Conservation (phyloP, 1,140 invertebrate species). For the Eciton burchellii region DNA sequence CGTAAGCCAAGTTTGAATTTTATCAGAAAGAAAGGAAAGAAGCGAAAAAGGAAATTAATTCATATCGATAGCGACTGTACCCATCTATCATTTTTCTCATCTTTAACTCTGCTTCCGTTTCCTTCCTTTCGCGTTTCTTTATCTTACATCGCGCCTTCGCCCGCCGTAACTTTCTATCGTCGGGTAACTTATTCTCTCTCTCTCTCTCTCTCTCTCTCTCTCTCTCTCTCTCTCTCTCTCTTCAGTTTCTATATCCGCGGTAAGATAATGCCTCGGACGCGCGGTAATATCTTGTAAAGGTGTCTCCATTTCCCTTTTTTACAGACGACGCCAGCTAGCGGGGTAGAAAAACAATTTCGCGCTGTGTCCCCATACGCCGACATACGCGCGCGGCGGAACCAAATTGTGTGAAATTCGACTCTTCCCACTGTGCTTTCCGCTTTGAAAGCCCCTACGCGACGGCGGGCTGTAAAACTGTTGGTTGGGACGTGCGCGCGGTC, state of each 20-base stretch:
- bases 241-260: slow-evolving; percentile 5
- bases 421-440: slow-evolving; percentile 26
- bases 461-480: slow-evolving; percentile 63
- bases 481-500: slow-evolving; percentile 53
- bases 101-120: not conserved
- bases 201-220: no score
- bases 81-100: not conserved
- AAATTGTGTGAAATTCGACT: slow-evolving; percentile 65
- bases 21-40: no score
- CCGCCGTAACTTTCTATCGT: not conserved
- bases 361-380: slow-evolving; percentile 28
- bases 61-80: no score
- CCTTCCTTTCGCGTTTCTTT: not conserved
- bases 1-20: no score
- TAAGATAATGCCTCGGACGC: slow-evolving; percentile 1
- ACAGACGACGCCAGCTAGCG: not conserved
- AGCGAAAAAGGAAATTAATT: no score
- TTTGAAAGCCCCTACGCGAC: slow-evolving; percentile 65
- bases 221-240: no score
- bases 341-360: slow-evolving; percentile 69
- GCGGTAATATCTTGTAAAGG: slow-evolving; percentile 33
- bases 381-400: slow-evolving; percentile 19
- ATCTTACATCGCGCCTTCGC: not conserved
- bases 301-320: slow-evolving; percentile 42
- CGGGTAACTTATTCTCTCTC: not conserved